Percentiles rank a stretch among this genome's conserved stretches.
Evolutionary conservation across 37 sponge, comb jelly and placozoan genomes (phyloP).

Genomic region (Agelas oroides): DNA sequence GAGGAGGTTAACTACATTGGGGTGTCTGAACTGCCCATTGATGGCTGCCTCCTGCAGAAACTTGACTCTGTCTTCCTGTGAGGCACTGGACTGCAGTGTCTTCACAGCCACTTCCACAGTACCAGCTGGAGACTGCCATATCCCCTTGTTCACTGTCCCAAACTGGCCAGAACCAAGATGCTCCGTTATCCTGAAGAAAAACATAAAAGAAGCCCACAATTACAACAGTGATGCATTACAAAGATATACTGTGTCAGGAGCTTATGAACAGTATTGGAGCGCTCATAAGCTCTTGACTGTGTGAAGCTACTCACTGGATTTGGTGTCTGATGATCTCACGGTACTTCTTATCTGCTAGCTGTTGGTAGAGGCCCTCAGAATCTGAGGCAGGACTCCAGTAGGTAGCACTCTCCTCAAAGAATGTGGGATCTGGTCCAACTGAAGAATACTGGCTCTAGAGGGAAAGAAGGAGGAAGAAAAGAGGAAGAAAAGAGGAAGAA

Average conservation of each 20-base stretch:
- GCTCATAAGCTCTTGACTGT: too few relatives aligned
- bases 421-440: not conserved
- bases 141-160: conserved; percentile 64
- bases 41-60: conserved; percentile 78
- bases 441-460: not conserved
- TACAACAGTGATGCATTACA: too few relatives aligned
- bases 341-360: conserved; percentile 56
- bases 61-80: conserved; percentile 57
- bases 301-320: conserved; percentile 23
- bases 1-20: conserved; percentile 57
- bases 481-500: too few relatives aligned
- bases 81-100: conserved; percentile 34
- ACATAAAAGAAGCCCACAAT: too few relatives aligned
- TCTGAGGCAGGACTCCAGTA: conserved; percentile 69
- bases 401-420: conserved; percentile 43
- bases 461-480: too few relatives aligned
- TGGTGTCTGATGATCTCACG: conserved; percentile 32
- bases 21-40: conserved; percentile 71
- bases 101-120: conserved; percentile 61
- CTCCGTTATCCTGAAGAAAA: not conserved
- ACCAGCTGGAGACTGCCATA: conserved; percentile 34
- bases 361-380: conserved; percentile 56
- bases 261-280: too few relatives aligned
- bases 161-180: conserved; percentile 68
- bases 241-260: too few relatives aligned